These are phyloP conservation scores for Dicyrtoma fusca DNA, from an alignment of 2,888 invertebrate genomes.

Conservation along the genomic window DNA sequence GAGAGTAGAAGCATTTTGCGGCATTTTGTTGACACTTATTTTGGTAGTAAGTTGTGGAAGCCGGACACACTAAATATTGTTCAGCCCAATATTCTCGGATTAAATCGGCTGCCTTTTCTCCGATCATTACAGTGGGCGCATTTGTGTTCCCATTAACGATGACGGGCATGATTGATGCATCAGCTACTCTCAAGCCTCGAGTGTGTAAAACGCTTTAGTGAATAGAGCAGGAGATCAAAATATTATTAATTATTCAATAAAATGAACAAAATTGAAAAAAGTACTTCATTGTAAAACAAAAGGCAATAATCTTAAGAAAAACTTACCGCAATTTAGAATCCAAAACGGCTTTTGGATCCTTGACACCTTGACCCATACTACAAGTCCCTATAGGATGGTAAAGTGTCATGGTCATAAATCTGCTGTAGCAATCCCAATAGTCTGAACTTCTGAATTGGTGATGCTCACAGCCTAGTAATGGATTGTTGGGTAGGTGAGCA, in stretches of 20 bases:
- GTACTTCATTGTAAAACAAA: too few species aligned
- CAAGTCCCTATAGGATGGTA: conserved; percentile 70
- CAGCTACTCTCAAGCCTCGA: conserved; percentile 61
- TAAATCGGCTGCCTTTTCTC: conserved; percentile 47
- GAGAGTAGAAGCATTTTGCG: conserved; percentile 8
- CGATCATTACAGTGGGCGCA: conserved; percentile 47
- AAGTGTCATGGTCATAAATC: conserved; percentile 70
- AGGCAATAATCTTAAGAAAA: too few species aligned
- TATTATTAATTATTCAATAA: too few species aligned
- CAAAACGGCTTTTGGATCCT: conserved; percentile 51
- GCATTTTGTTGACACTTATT: not conserved
- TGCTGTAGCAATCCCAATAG: conserved; percentile 69
- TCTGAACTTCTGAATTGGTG: conserved; percentile 64
- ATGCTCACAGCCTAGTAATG: conserved; percentile 52
- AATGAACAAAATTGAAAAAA: too few species aligned
- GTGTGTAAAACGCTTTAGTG: conserved; percentile 27
- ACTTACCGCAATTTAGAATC: conserved; percentile 55
- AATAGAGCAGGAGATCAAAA: too few species aligned
- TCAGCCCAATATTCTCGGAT: conserved; percentile 48
- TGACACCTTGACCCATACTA: conserved; percentile 64
- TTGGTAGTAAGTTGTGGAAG: too few species aligned
- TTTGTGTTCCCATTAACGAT: conserved; percentile 50
- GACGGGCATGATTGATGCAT: conserved; percentile 56
- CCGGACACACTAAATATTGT: conserved; percentile 41
- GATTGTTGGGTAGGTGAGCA: conserved; percentile 31